Percentiles rank a stretch among this genome's conserved stretches.
phyloP scores from a whole-genome alignment of 2,888 invertebrate genomes.

The Athalia cordata region DNA sequence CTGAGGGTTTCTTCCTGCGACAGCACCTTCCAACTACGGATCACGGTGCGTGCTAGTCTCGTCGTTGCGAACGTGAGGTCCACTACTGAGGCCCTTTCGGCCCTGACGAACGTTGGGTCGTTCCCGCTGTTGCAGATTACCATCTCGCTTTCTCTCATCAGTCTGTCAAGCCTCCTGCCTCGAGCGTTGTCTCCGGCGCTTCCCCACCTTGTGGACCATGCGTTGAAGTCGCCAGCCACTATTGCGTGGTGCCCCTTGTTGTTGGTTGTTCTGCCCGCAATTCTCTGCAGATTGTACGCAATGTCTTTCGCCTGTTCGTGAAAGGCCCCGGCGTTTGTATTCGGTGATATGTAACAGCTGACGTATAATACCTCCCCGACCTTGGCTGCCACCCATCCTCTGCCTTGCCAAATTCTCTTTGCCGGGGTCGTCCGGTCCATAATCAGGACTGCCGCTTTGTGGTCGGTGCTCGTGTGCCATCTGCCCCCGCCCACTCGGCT shows the following conservation, averaged over 20 bases:
- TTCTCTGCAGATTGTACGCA: not conserved
- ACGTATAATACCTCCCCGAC: not conserved
- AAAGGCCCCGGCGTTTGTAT: not conserved
- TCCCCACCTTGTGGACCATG: not conserved
- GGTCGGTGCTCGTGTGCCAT: not conserved
- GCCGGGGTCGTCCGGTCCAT: not conserved
- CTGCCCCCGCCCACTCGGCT: not conserved
- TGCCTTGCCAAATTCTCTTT: not conserved
- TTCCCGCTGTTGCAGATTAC: not conserved
- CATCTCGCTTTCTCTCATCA: not conserved
- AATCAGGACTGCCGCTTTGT: not conserved
- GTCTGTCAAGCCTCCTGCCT: not conserved
- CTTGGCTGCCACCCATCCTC: not conserved
- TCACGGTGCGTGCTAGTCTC: not conserved
- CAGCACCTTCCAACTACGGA: not conserved
- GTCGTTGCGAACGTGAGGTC: not conserved
- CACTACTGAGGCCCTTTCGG: not conserved
- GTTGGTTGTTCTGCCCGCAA: not conserved
- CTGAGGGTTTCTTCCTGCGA: not conserved
- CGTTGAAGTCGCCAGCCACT: constrained; percentile 3
- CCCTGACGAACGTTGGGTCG: not conserved
- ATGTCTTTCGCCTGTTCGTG: not conserved
- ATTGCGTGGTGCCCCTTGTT: not conserved
- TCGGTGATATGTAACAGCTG: not conserved
- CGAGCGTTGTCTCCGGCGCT: not conserved